These are phyloP conservation scores for Nasonovia ribisnigri DNA, from an alignment of 2,888 invertebrate genomes.

Conservation along the genomic window DNA sequence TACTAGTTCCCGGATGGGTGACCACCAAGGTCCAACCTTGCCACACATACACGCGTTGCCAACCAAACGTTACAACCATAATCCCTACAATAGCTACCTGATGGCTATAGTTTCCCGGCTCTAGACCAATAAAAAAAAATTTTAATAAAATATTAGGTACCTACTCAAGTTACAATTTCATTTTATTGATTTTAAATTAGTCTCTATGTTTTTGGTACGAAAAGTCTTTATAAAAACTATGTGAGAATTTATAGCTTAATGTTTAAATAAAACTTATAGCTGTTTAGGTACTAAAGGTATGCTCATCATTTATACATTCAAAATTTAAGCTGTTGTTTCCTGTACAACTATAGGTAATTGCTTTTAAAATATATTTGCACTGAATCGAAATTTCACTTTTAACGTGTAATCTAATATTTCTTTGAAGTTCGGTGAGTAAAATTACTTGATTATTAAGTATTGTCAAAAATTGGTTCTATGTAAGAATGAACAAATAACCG, in stretches of 20 bases:
- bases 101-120: too few relatives aligned
- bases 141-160: neutral
- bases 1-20: too few relatives aligned
- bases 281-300: neutral
- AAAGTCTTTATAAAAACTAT: neutral
- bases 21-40: too few relatives aligned
- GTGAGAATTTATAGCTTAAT: neutral
- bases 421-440: neutral
- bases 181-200: neutral
- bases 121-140: too few relatives aligned
- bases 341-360: neutral
- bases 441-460: neutral
- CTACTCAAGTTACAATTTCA: neutral
- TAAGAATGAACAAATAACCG: neutral
- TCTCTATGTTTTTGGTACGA: neutral
- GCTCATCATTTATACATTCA: neutral
- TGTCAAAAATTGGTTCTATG: neutral
- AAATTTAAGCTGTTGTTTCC: neutral
- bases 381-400: neutral
- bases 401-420: neutral
- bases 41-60: too few relatives aligned
- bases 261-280: neutral
- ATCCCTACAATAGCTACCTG: too few relatives aligned
- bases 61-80: too few relatives aligned
- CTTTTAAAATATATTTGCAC: neutral